Evolutionary conservation across 1,140 invertebrate genomes (phyloP).

Genomic region (Drosophila ironensis): DNA sequence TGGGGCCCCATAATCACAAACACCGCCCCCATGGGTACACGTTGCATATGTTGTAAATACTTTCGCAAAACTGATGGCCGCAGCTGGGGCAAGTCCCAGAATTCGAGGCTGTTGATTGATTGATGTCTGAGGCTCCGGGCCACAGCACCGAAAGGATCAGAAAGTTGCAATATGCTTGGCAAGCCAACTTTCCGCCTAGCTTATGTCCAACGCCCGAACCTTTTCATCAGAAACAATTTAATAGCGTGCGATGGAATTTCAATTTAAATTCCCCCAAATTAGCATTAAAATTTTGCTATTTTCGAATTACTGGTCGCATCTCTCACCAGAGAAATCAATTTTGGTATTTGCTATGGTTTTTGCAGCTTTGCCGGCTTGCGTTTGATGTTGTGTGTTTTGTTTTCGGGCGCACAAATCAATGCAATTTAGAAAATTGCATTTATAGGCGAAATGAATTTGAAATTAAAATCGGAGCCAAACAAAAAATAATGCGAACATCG

Average conservation of each 20-base stretch:
- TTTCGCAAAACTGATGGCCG: conserved; percentile 41
- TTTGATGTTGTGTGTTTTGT: conserved; percentile 12
- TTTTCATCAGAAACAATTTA: conserved; percentile 58
- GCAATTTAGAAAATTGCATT: conserved; percentile 75
- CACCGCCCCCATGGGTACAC: conserved; percentile 23
- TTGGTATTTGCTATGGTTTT: conserved; percentile 36
- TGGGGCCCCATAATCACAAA: conserved; percentile 3
- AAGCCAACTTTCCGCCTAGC: conserved; percentile 42
- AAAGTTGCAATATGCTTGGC: conserved; percentile 72
- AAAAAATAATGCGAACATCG: conserved; percentile 23
- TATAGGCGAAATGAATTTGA: conserved; percentile 56
- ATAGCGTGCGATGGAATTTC: conserved; percentile 35
- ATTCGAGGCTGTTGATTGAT: conserved; percentile 56
- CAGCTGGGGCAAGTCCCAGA: conserved; percentile 24
- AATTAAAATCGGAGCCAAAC: conserved; percentile 48
- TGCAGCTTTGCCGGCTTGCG: conserved; percentile 9
- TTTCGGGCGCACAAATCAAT: conserved; percentile 51
- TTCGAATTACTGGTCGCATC: conserved; percentile 34
- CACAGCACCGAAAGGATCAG: conserved; percentile 52
- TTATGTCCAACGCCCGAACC: conserved; percentile 27
- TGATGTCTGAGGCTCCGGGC: conserved; percentile 64
- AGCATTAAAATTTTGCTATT: conserved; percentile 48
- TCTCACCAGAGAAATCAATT: conserved; percentile 50
- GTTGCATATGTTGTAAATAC: conserved; percentile 77
- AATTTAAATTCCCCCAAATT: conserved; percentile 71